Base-by-base conservation (phyloP, 2,113 vertebrate genomes). In the Saccopteryx leptura region DNA sequence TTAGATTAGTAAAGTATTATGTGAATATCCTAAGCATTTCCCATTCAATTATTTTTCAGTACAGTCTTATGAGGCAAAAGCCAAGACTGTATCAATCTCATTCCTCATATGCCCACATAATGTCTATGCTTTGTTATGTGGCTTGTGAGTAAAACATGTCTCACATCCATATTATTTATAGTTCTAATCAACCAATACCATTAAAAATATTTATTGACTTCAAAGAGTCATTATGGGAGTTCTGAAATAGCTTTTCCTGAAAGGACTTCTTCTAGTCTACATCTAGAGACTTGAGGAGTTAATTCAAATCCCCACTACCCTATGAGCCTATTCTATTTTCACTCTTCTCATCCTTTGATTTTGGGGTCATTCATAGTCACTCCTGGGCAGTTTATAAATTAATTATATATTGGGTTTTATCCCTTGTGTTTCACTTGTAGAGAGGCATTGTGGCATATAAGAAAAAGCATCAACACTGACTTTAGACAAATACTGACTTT, bases 1-100 rank as follows among this genome's bases (percentile, higher is more conserved):
- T 97, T 95, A 97, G 93, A 94, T 97, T 96, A 93, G 56, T 88
- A 88, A 93, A 89, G 78, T 48, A 69, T 72, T 61, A 3, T 96
- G 66, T 92, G 72, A 93, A n/a, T 96, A 95, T 92, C 68, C 65
- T 92, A 81, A 94, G 60, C 83, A 82, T 86, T 81, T 96, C 65
- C 68, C 65, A 80, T 58, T 90, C 50, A 63, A 88, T 96, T 96
- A 79, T 97, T 92, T 91, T 93, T 94, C 14, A 48, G 31, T 56
- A 66, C 69, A 79, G 9, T 52, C 33, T 94, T 83, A 65, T 17
- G 61, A 90, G 66, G 80, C 65, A 68, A 65, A 80, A 65, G 39
- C 56, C 65, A 93, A 82, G 63, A 66, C 23, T 75, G 2, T 56
- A 24, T 88, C 31, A 81, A n/a, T 80, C 86, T 93, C 23, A 17